phyloP scores from a whole-genome alignment of 2,113 vertebrate genomes.

The Odontesthes bonariensis region DNA sequence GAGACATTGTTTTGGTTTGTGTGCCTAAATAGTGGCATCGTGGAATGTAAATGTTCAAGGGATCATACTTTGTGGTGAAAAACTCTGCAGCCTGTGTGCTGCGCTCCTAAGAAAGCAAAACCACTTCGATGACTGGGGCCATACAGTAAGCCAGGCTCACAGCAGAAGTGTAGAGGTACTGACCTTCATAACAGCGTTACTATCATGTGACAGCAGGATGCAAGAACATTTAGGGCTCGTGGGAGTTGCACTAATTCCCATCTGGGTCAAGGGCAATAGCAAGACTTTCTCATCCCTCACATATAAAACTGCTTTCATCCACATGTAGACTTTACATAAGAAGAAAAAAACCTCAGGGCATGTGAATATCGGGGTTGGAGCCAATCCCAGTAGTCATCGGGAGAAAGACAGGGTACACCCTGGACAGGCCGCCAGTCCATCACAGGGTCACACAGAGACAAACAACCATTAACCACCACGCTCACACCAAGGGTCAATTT shows the following conservation, averaged over 20 bases:
- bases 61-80: neutral
- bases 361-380: neutral
- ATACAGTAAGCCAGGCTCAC: conserved; percentile 19
- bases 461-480: too few relatives aligned
- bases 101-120: conserved; percentile 16
- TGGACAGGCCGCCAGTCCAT: too few relatives aligned
- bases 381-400: too few relatives aligned
- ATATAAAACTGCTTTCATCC: neutral
- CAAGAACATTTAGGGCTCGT: too few relatives aligned
- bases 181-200: conserved; percentile 30
- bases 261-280: conserved; percentile 46
- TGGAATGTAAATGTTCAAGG: conserved; percentile 3
- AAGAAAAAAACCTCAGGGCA: neutral
- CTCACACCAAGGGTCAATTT: too few relatives aligned
- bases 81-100: conserved; percentile 7
- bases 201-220: conserved; percentile 14
- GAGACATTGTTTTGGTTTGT: too few relatives aligned
- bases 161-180: neutral
- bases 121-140: conserved; percentile 47
- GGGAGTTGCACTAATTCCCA: conserved; percentile 19
- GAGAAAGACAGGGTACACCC: too few relatives aligned
- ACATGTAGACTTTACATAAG: conserved; percentile 20
- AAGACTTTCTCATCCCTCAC: conserved; percentile 41
- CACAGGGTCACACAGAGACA: too few relatives aligned
- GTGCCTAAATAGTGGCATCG: too few relatives aligned